phyloP scores from a whole-genome alignment of 92 coral and sea anemone genomes.

The Zoanthus sansibaricus region DNA sequence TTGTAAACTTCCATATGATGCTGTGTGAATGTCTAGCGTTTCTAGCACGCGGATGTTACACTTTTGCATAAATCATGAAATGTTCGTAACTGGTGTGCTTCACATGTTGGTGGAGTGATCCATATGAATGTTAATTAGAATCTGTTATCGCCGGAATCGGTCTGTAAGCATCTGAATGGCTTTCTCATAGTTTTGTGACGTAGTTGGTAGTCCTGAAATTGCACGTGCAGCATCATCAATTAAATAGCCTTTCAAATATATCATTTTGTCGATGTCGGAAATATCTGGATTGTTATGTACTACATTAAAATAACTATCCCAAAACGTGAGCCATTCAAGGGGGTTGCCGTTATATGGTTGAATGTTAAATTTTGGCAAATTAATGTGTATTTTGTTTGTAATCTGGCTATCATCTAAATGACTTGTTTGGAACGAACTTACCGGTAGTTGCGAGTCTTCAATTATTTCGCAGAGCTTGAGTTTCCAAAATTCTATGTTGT shows the following conservation, averaged over 20 bases:
- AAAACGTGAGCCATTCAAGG: background rate
- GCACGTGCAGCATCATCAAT: background rate
- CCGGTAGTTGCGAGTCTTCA: background rate
- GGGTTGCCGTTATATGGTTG: background rate
- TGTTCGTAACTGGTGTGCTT: too few relatives aligned
- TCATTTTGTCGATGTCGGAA: background rate
- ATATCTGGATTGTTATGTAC: background rate
- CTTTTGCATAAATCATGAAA: background rate
- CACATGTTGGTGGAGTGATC: background rate
- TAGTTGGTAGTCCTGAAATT: conserved; percentile 7
- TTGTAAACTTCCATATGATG: too few relatives aligned
- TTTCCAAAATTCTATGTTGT: background rate
- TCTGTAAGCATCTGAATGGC: background rate
- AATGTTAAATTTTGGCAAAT: background rate
- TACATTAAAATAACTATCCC: background rate
- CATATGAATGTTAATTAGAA: background rate
- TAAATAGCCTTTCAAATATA: background rate
- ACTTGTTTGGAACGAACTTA: background rate
- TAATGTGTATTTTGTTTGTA: background rate
- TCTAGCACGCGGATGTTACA: too few relatives aligned
- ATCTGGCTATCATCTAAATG: background rate
- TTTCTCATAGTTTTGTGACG: background rate
- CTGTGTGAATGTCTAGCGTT: too few relatives aligned
- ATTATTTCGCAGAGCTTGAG: background rate
- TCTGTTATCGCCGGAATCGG: background rate